phyloP scores from a whole-genome alignment of 2,797 vertebrate genomes.

The Enteromius mattozi region DNA sequence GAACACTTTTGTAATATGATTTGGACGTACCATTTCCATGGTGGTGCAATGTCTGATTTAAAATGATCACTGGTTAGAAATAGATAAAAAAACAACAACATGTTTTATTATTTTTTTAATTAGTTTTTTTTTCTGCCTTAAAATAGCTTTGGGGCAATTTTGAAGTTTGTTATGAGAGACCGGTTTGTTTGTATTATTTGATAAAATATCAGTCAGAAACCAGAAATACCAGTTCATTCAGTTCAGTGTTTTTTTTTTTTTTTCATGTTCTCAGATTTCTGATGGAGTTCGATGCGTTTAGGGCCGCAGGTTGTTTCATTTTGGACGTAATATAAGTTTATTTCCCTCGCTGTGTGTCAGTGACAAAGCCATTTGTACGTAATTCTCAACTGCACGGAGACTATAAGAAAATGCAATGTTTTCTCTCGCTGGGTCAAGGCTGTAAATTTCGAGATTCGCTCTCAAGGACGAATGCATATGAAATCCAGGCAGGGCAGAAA shows the following conservation, averaged over 20 bases:
- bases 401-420: slow-evolving; percentile 32
- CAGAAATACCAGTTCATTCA: background rate
- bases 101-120: no score
- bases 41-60: no score
- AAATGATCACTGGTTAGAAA: no score
- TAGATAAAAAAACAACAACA: no score
- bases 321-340: background rate
- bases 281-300: background rate
- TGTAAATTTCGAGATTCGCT: slow-evolving; percentile 7
- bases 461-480: slow-evolving; percentile 24
- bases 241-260: background rate
- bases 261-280: background rate
- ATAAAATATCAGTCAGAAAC: background rate
- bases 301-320: background rate
- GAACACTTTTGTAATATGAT: no score
- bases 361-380: background rate
- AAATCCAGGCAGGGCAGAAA: slow-evolving; percentile 31
- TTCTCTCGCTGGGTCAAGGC: background rate
- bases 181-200: background rate
- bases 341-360: slow-evolving; percentile 8
- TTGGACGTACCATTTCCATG: no score
- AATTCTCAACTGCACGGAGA: background rate
- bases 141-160: background rate
- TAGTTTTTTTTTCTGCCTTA: background rate
- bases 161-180: no score